Evolutionary conservation across 2,888 invertebrate genomes (phyloP).

Genomic region (Zaprionus obscuricornis): DNA sequence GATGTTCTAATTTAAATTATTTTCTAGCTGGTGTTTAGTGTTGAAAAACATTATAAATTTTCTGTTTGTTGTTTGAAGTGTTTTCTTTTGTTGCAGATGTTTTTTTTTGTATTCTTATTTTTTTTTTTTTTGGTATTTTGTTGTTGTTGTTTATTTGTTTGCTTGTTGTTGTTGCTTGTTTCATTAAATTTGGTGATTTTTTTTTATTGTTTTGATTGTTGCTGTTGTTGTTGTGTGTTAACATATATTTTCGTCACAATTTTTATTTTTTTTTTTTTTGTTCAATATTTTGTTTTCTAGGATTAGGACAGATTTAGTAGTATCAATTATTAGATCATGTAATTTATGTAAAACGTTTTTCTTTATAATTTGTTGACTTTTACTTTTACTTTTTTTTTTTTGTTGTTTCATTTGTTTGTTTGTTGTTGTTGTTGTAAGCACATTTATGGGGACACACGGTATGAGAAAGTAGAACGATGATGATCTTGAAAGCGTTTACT

Average conservation of each 20-base stretch:
- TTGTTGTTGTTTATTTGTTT: not conserved
- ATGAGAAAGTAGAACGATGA: constrained; percentile 28
- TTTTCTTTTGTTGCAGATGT: constrained; percentile 5
- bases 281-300: constrained; percentile 5
- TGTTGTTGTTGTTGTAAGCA: constrained; percentile 45
- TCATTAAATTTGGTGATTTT: constrained; percentile 43
- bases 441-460: constrained; percentile 50
- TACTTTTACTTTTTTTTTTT: not conserved
- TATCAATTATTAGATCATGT: constrained; percentile 14
- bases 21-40: constrained; percentile 28
- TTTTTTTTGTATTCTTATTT: no score
- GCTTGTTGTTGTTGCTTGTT: not conserved
- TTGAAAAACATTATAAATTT: constrained; percentile 4
- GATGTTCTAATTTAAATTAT: constrained; percentile 13
- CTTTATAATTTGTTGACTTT: constrained; percentile 35
- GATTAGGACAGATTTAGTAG: constrained; percentile 1
- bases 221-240: constrained; percentile 36
- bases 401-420: no score
- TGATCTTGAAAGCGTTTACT: constrained; percentile 42
- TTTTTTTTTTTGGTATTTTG: constrained; percentile 1
- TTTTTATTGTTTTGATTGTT: constrained; percentile 25
- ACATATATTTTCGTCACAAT: constrained; percentile 38
- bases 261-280: constrained; percentile 4
- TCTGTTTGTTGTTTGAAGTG: constrained; percentile 37
- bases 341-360: constrained; percentile 52